These are phyloP conservation scores for Dasypus novemcinctus DNA, from an alignment of 2,113 vertebrate genomes.

Conservation along the genomic window DNA sequence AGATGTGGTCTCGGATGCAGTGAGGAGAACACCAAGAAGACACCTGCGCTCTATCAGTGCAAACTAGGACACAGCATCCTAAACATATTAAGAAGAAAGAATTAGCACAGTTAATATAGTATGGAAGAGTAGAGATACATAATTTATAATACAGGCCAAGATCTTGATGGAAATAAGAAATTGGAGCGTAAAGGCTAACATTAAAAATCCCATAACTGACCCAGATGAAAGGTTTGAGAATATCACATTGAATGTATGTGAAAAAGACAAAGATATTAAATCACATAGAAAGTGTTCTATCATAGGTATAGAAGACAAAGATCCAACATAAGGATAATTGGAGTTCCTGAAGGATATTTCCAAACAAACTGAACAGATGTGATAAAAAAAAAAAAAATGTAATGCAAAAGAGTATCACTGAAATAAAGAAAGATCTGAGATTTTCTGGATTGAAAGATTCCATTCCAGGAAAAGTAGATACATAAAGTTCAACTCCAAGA, in stretches of 20 bases:
- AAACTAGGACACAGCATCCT: too few relatives aligned
- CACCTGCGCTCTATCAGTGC: too few relatives aligned
- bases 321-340: accelerated
- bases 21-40: too few relatives aligned
- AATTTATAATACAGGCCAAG: not conserved
- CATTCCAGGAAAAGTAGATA: not conserved
- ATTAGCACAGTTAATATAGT: too few relatives aligned
- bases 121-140: too few relatives aligned
- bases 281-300: not conserved
- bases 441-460: not conserved
- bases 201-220: not conserved
- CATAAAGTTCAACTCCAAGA: not conserved
- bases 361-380: not conserved
- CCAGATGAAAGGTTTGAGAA: not conserved
- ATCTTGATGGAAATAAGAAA: not conserved
- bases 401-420: not conserved
- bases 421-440: not conserved
- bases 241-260: not conserved
- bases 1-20: too few relatives aligned
- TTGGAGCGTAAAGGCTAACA: too few relatives aligned
- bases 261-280: too few relatives aligned
- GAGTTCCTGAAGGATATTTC: too few relatives aligned
- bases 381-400: not conserved
- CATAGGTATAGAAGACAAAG: not conserved
- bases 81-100: too few relatives aligned